phyloP scores from a whole-genome alignment of 1,140 invertebrate species.

The Dinoponera quadriceps region DNA sequence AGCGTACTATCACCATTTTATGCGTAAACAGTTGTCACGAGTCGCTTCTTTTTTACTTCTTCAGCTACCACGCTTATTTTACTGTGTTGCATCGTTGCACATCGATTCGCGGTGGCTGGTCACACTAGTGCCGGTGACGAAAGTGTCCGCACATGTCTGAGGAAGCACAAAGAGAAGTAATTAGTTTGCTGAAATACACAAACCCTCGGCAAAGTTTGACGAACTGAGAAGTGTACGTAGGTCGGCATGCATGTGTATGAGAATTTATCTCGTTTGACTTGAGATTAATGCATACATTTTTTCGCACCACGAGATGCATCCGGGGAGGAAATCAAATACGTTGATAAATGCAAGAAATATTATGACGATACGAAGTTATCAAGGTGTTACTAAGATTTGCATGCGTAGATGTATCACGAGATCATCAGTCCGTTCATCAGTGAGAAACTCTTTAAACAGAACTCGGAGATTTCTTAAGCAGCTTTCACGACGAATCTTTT shows the following conservation, averaged over 20 bases:
- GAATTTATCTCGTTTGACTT: neutral
- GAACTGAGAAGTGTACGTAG: neutral
- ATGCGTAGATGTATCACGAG: conserved; percentile 16
- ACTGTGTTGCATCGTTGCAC: conserved; percentile 54
- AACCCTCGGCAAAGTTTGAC: neutral
- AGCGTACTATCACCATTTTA: conserved; percentile 10
- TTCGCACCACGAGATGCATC: neutral
- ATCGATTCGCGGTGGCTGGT: conserved; percentile 28
- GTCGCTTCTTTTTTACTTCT: conserved; percentile 54
- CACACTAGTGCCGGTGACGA: neutral
- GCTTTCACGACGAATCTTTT: neutral
- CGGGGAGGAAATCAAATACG: neutral
- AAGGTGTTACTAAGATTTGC: conserved; percentile 5
- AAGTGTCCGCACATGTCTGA: neutral
- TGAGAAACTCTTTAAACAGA: conserved; percentile 14
- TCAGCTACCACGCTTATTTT: conserved; percentile 59
- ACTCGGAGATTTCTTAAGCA: neutral
- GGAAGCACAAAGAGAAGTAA: neutral
- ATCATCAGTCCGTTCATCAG: neutral
- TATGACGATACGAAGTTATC: neutral
- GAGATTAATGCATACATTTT: neutral
- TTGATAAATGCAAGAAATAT: neutral
- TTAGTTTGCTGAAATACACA: neutral
- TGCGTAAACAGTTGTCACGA: conserved; percentile 54
- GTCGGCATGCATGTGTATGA: conserved; percentile 18